phyloP scores from a whole-genome alignment of 2,888 invertebrate species.

The Drosophila greeni region DNA sequence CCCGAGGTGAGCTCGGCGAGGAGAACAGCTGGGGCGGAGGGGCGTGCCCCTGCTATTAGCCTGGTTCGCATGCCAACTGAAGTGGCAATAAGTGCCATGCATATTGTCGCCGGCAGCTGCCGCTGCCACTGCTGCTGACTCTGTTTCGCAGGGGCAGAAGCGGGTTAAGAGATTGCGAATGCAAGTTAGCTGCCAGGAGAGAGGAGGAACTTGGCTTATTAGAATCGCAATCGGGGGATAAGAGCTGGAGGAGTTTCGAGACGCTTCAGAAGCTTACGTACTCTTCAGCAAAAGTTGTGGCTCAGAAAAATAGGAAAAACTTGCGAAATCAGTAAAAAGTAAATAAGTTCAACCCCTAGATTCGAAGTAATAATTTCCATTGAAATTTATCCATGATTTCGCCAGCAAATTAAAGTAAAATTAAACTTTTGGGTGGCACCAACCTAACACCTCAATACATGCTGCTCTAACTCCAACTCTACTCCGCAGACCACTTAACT shows the following conservation, averaged over 20 bases:
- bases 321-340: background rate
- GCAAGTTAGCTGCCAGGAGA: slow-evolving; percentile 25
- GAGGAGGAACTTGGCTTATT: slow-evolving; percentile 30
- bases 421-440: background rate
- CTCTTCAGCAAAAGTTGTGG: background rate
- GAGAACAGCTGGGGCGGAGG: background rate
- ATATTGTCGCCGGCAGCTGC: slow-evolving; percentile 65
- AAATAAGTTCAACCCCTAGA: background rate
- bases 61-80: slow-evolving; percentile 61
- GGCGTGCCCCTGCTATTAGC: slow-evolving; percentile 39
- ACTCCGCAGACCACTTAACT: slow-evolving; percentile 3
- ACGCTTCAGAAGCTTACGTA: background rate
- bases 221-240: slow-evolving; percentile 22
- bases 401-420: no score
- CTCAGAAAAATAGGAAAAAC: background rate
- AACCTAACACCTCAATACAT: background rate
- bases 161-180: slow-evolving; percentile 16
- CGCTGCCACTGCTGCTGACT: background rate
- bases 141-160: slow-evolving; percentile 9
- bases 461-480: no score
- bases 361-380: background rate
- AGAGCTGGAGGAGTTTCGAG: slow-evolving; percentile 13
- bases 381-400: background rate
- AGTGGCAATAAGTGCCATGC: slow-evolving; percentile 73
- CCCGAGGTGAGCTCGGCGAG: slow-evolving; percentile 15